Base-by-base conservation (phyloP, 2,888 invertebrate genomes). In the Mimachlamys varia region DNA sequence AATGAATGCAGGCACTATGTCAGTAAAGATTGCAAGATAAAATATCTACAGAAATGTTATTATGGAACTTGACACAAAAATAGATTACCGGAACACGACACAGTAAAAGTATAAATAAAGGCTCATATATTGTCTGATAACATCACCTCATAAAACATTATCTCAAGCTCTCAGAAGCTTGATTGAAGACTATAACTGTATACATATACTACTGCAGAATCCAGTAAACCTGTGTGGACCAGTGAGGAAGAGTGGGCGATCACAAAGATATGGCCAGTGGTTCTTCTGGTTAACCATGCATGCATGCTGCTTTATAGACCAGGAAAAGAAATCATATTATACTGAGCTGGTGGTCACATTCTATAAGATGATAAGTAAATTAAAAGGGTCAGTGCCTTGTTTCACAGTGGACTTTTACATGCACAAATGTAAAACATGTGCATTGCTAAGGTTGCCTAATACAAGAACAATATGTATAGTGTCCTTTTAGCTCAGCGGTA, bases 1-100 rank as follows among this genome's bases (percentile, higher is more conserved):
- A 5, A 33, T 76, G 76, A 76, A 76, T 76, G 33, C 76, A 76
- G 62, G 76, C 76, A 76, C 33, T 76, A 76, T 76, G 76, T 10
- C 12, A 27, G 27, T 17, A 76, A 27, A 76, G 76, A 76, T 76
- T 33, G 33, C 17, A 76, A n/a, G 76, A 76, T 76, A 33, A 76
- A 27, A 76, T 13, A 15, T 76, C 33, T 62, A 62, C n/a, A 62
- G n/a, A n/a, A 10, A 33, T 27, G 33, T 33, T 76, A 76, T 27
- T 76, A 19, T 53, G 12, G 19, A 53, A 53, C 19, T 19, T 53
- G 7, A 62, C 62, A 62, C n/a, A 62, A 22, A 62, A n/a, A 62
- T 62, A 62, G 62, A n/a, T 53, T 19, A 53, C 19, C 12, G 17
- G 5, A 17, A 13, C 53, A n/a, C 22, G 7, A 62, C 62, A 62